A percentile compares a stretch with the other conserved stretches of the same genome.
phyloP scores from a whole-genome alignment of 2,888 invertebrate species.

The Pedicia rivosa region DNA sequence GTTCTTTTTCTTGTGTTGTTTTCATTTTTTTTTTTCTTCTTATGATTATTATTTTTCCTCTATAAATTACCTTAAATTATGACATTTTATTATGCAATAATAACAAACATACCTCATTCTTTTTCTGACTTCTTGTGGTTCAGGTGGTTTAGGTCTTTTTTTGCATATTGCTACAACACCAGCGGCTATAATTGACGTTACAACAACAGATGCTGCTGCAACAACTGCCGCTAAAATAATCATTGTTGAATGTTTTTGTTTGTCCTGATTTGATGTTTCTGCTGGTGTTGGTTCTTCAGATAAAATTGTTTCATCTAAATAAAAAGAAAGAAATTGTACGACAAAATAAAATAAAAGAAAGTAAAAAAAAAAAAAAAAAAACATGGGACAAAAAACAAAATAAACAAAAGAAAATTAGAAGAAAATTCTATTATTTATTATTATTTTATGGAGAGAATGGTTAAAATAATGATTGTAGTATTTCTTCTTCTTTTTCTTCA shows the following conservation, averaged over 20 bases:
- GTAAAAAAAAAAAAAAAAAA: too few relatives aligned
- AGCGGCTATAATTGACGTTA: constrained; percentile 33
- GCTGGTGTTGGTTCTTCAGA: constrained; percentile 33
- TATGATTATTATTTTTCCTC: too few relatives aligned
- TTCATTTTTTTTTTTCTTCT: too few relatives aligned
- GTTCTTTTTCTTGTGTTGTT: too few relatives aligned
- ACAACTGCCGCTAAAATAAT: constrained; percentile 30
- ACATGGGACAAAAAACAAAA: too few relatives aligned
- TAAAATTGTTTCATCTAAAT: constrained; percentile 29
- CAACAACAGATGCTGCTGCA: constrained; percentile 30
- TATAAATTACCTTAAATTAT: too few relatives aligned
- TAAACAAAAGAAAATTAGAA: too few relatives aligned
- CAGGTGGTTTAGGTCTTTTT: constrained; percentile 30
- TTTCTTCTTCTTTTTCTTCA: too few relatives aligned
- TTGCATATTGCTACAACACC: constrained; percentile 31
- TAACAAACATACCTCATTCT: constrained; percentile 30
- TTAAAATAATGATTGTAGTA: too few relatives aligned
- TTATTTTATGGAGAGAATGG: too few relatives aligned
- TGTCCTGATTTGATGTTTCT: constrained; percentile 30
- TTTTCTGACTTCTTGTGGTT: constrained; percentile 32
- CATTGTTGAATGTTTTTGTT: constrained; percentile 29
- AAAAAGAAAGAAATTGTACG: not conserved
- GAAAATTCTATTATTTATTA: too few relatives aligned
- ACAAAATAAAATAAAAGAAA: not conserved
- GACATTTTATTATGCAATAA: too few relatives aligned